Base-by-base conservation (phyloP, 2,797 vertebrate genomes). In the Mormyrops attenuatus region DNA sequence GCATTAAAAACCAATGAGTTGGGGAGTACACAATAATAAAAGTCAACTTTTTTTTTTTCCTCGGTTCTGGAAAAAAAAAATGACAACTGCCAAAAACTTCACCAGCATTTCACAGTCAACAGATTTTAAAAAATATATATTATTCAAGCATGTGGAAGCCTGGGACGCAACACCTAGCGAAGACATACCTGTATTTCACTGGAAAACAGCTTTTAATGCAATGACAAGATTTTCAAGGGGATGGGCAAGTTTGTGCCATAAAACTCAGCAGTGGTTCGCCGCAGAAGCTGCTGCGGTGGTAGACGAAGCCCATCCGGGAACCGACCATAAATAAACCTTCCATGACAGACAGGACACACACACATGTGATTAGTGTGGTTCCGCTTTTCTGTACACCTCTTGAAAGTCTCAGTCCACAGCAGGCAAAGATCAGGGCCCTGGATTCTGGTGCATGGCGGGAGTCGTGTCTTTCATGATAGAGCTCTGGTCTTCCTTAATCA, bases 401-500 rank as follows among this genome's bases (percentile, higher is more conserved):
- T 49, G 9, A 26, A 50, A 47, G 2, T 57, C 52, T 87, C 13
- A n/a, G 34, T 66, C 38, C 13, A 49, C 52, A 63, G 88, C 80
- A 89, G 88, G 34, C 41, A 80, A 86, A 63, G 63, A 57, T 90
- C 73, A 57, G 80, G 85, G 49, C 82, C 69, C 26, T 20, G 86
- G 85, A 73, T 89, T 69, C 60, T 30, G 30, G 3, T 22, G 49
- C 82, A 85, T n/a, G 47, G 47, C 8, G 3, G 22, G 41, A 11
- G n/a, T 49, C 3, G n/a, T 85, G 82, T 85, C 34, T 50, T 88
- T 88, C 55, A 50, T 66, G 77, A 38, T 49, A 55, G 55, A 47
- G 49, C 63, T 20, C 90, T 63, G 22, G 89, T 89, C 93, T 91
- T 92, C 87, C 90, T 91, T 89, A 86, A 92, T 89, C 88, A 88